A percentile compares a stretch with the other conserved stretches of the same genome.
Conservation (phyloP, 30 jellyfish, hydroid and myxozoan genomes). For the Cassiopea andromeda region DNA sequence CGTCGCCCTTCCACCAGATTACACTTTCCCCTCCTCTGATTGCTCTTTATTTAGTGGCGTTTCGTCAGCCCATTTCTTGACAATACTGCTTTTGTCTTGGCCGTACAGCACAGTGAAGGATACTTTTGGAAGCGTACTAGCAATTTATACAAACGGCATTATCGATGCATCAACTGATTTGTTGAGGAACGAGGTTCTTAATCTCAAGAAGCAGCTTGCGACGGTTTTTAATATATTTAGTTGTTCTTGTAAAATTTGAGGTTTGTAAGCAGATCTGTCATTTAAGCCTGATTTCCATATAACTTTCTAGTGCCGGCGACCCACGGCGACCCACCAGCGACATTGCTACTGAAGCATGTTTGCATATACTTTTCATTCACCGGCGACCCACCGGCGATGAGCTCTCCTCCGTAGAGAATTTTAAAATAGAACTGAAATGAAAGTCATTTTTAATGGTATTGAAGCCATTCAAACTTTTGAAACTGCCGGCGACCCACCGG, state of each 20-base stretch:
- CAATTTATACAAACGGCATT: constrained; percentile 7
- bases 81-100: constrained; percentile 76
- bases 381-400: too few relatives aligned
- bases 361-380: too few relatives aligned
- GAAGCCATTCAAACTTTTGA: too few relatives aligned
- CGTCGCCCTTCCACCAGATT: constrained; percentile 27
- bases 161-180: constrained; percentile 28
- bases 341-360: too few relatives aligned
- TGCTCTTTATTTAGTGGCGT: constrained; percentile 36
- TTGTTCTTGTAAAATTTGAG: constrained; percentile 27
- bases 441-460: too few relatives aligned
- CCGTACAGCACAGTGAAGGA: constrained; percentile 60
- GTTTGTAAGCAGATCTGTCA: background rate
- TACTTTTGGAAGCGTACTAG: constrained; percentile 31
- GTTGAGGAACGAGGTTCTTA: constrained; percentile 36
- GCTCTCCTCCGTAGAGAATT: too few relatives aligned
- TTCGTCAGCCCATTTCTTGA: constrained; percentile 71
- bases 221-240: constrained; percentile 43
- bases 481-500: too few relatives aligned
- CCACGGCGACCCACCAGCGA: too few relatives aligned
- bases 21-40: constrained; percentile 2
- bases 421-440: too few relatives aligned
- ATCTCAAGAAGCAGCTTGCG: constrained; percentile 55
- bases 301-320: too few relatives aligned
- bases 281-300: background rate